Evolutionary conservation across 2,888 invertebrate species (phyloP), one percentile per base, ranked within the genome.

Genomic region (Cephus sareptanus): DNA sequence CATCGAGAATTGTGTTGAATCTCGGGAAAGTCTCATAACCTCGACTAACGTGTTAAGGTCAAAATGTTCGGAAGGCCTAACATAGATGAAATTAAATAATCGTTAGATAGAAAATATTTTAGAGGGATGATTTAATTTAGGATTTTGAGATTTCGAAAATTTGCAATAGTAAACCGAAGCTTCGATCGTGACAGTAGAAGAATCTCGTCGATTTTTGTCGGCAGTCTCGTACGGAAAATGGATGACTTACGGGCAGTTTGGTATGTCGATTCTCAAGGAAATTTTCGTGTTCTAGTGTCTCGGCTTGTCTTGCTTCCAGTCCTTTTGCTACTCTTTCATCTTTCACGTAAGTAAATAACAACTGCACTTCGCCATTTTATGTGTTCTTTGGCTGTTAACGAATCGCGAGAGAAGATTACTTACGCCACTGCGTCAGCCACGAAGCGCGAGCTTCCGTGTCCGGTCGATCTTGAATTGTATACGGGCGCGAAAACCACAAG

Each of bases 301-400:
- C 30, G 9, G 73, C 34, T 71, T 23, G n/a, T 71, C 33, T 71
- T 34, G 15, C 73, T n/a, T 71, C 87, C 85, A 89, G 88, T 76
- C 23, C 73, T 80, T 75, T 71, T 74, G 35, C 83, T 84, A 83
- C 79, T 81, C 83, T 74, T 79, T 79, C 82, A 80, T 78, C 75
- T 76, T 81, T 75, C 80, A 79, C 78, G 70, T 75, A 78, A 83
- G 85, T 86, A 88, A 89, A 88, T 86, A 87, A 89, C 87, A 88
- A 88, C 83, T 85, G 81, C 83, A 83, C 81, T 83, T 89, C 86
- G 88, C 88, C 89, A 89, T 88, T 87, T 87, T 86, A 85, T 79
- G 79, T 81, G 83, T 83, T 83, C 83, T 82, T 80, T 80, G 83
- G 80, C 80, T 75, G 81, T 80, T 81, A 81, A 80, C 84, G 81